Percentiles rank a stretch among this genome's conserved stretches.
phyloP scores from a whole-genome alignment of 2,888 invertebrate genomes.

The Iselma pallidipennis region DNA sequence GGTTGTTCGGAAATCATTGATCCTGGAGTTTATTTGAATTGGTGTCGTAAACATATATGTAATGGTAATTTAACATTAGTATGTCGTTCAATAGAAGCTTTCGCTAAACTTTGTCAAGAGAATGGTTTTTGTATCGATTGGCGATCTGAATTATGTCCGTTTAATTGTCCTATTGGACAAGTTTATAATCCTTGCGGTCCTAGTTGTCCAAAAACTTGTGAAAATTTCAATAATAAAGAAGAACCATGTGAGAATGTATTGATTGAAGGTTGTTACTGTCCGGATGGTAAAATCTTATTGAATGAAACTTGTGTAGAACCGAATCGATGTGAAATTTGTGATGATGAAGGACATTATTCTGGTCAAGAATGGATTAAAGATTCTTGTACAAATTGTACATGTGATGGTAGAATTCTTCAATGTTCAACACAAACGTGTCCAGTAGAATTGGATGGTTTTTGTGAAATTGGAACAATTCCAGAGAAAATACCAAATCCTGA shows the following conservation, averaged over 20 bases:
- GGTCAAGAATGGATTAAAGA: conserved; percentile 73
- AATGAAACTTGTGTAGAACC: conserved; percentile 74
- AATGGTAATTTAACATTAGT: conserved; percentile 60
- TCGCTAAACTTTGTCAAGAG: conserved; percentile 71
- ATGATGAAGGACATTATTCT: conserved; percentile 69
- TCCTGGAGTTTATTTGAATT: conserved; percentile 66
- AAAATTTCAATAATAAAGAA: conserved; percentile 45
- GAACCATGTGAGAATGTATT: conserved; percentile 36
- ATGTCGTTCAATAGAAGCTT: conserved; percentile 70
- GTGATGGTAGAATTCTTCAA: conserved; percentile 64
- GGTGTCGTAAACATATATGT: conserved; percentile 72
- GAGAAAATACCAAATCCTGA: conserved; percentile 61
- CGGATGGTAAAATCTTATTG: conserved; percentile 63
- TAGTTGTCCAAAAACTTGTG: conserved; percentile 68
- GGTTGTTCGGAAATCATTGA: conserved; percentile 29
- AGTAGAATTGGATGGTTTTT: conserved; percentile 37
- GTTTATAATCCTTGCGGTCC: conserved; percentile 63
- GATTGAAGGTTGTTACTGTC: conserved; percentile 86
- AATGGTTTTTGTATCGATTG: conserved; percentile 76
- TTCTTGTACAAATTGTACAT: conserved; percentile 75
- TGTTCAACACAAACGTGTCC: conserved; percentile 68
- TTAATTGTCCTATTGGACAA: conserved; percentile 60
- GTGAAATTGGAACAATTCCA: conserved; percentile 59
- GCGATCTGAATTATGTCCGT: conserved; percentile 70
- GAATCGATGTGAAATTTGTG: conserved; percentile 72